These are phyloP conservation scores for Heteromormyrus szaboi DNA, from an alignment of 2,797 vertebrate genomes.

Conservation along the genomic window DNA sequence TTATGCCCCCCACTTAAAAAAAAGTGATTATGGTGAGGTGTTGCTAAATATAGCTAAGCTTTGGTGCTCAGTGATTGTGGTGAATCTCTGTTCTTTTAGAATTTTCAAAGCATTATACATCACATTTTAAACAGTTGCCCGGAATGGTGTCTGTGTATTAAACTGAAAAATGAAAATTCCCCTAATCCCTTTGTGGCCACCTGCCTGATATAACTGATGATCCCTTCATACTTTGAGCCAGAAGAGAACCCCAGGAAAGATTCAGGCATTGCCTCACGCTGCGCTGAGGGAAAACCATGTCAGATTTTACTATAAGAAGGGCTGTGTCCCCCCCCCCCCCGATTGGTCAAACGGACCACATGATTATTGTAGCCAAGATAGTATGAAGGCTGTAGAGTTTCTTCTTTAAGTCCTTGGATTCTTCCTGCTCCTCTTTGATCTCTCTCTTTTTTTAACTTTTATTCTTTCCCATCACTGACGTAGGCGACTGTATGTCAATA, in stretches of 20 bases:
- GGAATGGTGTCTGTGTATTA: neutral
- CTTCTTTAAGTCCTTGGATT: neutral
- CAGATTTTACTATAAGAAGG: neutral
- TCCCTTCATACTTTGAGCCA: neutral
- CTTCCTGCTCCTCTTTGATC: neutral
- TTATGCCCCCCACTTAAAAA: neutral
- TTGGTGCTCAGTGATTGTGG: neutral
- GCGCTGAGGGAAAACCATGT: neutral
- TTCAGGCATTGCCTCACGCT: neutral
- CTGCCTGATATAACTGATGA: neutral
- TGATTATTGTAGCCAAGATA: neutral
- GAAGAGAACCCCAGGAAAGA: neutral
- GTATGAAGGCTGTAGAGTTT: neutral
- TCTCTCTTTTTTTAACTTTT: neutral
- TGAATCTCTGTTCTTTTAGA: neutral
- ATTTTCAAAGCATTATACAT: neutral
- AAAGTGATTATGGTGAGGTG: neutral
- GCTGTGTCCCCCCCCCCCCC: neutral
- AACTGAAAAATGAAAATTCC: neutral
- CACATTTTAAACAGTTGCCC: neutral
- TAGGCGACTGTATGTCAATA: neutral
- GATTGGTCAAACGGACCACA: neutral
- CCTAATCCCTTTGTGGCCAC: neutral
- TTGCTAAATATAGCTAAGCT: neutral
- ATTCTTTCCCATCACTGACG: neutral